Evolutionary conservation across 2,113 vertebrate species (phyloP), one percentile per base, ranked within the genome.

Genomic region (Dascyllus trimaculatus): DNA sequence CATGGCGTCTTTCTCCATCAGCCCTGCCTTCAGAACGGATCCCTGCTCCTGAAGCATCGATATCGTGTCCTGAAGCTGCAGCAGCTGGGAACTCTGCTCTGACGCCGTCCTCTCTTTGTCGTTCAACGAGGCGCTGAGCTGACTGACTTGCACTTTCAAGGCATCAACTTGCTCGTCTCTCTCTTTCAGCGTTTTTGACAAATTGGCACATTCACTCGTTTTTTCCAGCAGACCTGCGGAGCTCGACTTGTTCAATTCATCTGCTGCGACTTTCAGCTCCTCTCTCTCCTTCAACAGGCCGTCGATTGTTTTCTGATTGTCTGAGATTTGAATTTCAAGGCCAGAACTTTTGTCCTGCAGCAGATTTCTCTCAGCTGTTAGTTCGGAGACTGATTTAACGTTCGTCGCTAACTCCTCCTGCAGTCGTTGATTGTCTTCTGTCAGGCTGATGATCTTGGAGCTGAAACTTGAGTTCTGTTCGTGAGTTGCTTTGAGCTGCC

Each of bases 1-100:
- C 81, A 63, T 18, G 0, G 52, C 56, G 19, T 93, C 95, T 19
- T 89, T 95, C 75, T 92, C 87, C 87, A 92, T 78, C 7, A 96
- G 86, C 29, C 87, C 92, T 4, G 89, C 74, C 85, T 91, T 94
- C 17, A 96, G 22, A 2, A 87, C 93, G 13, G 85, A 80, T 17
- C 93, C 85, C 84, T 96, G 94, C 17, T 96, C 92, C 84, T 96
- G 93, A 22, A 97, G 89, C 48, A 92, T 74, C 0, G 89, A 75
- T 0, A 94, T 59, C 0, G 91, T 91, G 53, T 96, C 95, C 68
- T 95, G 91, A 4, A 91, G 91, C 4, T 88, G 87, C 66, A 80
- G 71, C 53, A 95, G 81, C 38, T 95, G 93, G 32, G 85, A 82
- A 6, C 21, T 66, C 79, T 90, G 93, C 15, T 83, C 88, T 46